Percentiles rank a stretch among this genome's conserved stretches.
phyloP scores from a whole-genome alignment of 1,140 invertebrate genomes.

The Zophobas morio region DNA sequence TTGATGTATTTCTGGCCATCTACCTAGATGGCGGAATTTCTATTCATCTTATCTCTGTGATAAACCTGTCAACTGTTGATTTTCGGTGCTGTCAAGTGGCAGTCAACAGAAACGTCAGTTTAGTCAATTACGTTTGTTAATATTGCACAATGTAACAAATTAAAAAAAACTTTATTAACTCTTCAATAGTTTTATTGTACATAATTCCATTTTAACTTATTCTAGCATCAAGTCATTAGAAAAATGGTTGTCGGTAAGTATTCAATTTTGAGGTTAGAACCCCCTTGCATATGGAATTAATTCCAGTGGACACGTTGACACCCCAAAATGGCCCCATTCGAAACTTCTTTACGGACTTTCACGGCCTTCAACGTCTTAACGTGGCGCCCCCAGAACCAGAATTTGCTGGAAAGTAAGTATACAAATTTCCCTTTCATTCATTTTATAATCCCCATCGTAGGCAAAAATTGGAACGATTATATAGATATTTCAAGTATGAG shows the following conservation, averaged over 20 bases:
- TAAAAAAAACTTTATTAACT: not conserved
- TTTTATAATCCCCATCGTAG: conserved; percentile 48
- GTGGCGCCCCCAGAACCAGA: conserved; percentile 27
- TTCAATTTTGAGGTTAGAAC: conserved; percentile 17
- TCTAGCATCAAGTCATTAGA: not conserved
- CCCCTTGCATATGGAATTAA: not conserved
- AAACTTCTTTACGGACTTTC: conserved; percentile 57
- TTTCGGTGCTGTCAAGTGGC: not conserved
- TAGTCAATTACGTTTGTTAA: no score
- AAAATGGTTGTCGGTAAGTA: conserved; percentile 28
- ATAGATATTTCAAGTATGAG: conserved; percentile 54
- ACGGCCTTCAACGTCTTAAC: conserved; percentile 52
- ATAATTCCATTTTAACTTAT: no score
- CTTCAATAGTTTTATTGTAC: not conserved
- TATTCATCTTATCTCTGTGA: no score
- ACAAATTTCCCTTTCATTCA: not conserved
- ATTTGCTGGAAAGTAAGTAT: conserved; percentile 50
- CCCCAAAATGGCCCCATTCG: not conserved
- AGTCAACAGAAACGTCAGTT: no score
- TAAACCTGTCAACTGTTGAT: not conserved
- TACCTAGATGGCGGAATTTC: no score
- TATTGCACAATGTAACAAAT: not conserved
- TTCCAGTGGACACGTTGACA: not conserved
- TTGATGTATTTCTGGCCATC: no score
- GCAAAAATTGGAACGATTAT: conserved; percentile 53